phyloP scores from a whole-genome alignment of 2,797 vertebrate genomes.

The Sylvilagus floridanus region DNA sequence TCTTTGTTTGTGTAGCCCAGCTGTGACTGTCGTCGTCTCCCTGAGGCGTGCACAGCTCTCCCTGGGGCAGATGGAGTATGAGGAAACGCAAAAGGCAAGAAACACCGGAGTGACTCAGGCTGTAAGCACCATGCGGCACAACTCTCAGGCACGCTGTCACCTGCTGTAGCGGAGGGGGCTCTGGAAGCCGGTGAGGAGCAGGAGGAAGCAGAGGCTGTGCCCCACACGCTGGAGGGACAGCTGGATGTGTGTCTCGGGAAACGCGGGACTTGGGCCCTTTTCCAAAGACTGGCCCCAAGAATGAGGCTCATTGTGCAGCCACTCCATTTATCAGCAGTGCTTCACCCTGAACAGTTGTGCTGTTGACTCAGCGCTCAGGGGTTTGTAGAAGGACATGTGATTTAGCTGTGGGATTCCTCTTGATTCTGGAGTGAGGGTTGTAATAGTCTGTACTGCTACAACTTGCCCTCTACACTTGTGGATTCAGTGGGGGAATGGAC shows the following conservation, averaged over 20 bases:
- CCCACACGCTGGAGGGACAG: background rate
- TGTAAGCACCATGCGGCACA: background rate
- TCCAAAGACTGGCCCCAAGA: background rate
- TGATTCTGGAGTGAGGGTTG: conserved; percentile 1
- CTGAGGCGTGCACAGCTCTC: background rate
- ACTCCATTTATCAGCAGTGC: background rate
- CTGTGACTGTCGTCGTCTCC: background rate
- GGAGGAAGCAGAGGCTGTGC: background rate
- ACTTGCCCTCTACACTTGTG: background rate
- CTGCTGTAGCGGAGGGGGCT: background rate
- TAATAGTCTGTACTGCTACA: background rate
- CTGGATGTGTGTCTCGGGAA: background rate
- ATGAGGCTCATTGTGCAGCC: background rate
- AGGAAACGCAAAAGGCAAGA: background rate
- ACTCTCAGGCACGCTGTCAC: background rate
- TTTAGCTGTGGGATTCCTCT: conserved; percentile 2
- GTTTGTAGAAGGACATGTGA: background rate
- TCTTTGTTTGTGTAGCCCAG: background rate
- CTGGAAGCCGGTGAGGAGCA: background rate
- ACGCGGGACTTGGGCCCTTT: background rate
- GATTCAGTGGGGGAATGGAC: background rate
- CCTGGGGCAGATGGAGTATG: background rate
- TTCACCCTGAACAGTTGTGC: background rate
- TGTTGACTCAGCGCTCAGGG: background rate
- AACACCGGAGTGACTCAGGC: background rate